These are phyloP conservation scores for Numida meleagris DNA, from an alignment of 2,113 vertebrate genomes.

Conservation along the genomic window DNA sequence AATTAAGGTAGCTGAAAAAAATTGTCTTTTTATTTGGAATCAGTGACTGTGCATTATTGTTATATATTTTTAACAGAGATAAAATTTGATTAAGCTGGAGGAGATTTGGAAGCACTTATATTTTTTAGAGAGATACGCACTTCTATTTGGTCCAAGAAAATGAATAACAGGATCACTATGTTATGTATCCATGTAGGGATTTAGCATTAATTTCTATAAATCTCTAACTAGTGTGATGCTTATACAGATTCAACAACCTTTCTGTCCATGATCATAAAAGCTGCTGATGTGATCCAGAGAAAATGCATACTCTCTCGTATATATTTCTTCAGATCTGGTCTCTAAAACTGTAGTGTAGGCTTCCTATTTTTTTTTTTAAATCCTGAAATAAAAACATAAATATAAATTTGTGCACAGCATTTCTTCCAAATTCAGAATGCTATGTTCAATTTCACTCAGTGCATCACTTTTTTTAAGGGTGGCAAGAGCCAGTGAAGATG, in stretches of 20 bases:
- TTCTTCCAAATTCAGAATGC: neutral
- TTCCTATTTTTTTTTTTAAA: neutral
- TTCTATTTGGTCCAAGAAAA: conserved; percentile 24
- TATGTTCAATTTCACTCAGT: neutral
- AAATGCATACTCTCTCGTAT: neutral
- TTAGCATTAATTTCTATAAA: conserved; percentile 7
- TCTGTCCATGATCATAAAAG: neutral
- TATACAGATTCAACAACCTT: conserved; percentile 1
- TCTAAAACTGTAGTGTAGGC: neutral
- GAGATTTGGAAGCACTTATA: neutral
- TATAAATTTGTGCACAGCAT: neutral
- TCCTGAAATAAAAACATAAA: neutral
- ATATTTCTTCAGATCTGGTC: neutral
- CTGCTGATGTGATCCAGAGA: conserved; percentile 3
- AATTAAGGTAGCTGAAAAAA: neutral
- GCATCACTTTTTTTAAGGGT: neutral
- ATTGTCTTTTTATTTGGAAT: neutral
- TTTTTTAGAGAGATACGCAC: neutral
- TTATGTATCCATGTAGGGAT: neutral
- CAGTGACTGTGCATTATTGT: neutral
- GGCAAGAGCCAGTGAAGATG: neutral
- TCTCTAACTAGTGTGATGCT: neutral
- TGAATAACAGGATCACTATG: conserved; percentile 14
- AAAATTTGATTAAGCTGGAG: conserved; percentile 41
- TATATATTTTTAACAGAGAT: neutral